These are phyloP conservation scores for Egretta garzetta DNA, from an alignment of 2,113 vertebrate species.

Conservation along the genomic window DNA sequence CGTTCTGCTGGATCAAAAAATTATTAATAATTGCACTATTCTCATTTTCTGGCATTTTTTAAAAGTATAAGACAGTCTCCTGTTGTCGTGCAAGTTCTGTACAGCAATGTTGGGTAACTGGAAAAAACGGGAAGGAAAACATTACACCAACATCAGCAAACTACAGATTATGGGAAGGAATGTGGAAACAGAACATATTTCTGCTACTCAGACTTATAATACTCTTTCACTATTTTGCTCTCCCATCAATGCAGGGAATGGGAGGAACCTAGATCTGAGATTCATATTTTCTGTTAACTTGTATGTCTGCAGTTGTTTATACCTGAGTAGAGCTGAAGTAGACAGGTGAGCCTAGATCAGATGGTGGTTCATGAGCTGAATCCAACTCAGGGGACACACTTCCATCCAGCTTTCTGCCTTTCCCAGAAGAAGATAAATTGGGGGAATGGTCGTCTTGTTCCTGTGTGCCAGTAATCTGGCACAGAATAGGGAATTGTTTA, in stretches of 20 bases:
- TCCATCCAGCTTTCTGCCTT: background rate
- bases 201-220: background rate
- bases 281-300: background rate
- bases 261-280: background rate
- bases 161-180: background rate
- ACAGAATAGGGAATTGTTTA: background rate
- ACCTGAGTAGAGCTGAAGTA: background rate
- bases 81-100: background rate
- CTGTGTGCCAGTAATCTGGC: background rate
- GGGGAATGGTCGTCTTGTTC: background rate
- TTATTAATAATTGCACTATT: background rate
- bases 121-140: constrained; percentile 28
- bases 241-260: background rate
- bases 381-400: background rate
- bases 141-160: background rate
- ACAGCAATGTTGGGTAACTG: background rate
- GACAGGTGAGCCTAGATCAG: background rate
- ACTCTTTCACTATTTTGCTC: background rate
- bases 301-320: background rate
- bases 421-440: background rate
- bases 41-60: background rate
- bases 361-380: background rate
- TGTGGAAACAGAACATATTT: background rate
- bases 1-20: background rate
- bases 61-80: background rate